Evolutionary conservation across 2,113 vertebrate genomes (phyloP), one percentile per base, ranked within the genome.

Genomic region (Thamnophis sirtalis): DNA sequence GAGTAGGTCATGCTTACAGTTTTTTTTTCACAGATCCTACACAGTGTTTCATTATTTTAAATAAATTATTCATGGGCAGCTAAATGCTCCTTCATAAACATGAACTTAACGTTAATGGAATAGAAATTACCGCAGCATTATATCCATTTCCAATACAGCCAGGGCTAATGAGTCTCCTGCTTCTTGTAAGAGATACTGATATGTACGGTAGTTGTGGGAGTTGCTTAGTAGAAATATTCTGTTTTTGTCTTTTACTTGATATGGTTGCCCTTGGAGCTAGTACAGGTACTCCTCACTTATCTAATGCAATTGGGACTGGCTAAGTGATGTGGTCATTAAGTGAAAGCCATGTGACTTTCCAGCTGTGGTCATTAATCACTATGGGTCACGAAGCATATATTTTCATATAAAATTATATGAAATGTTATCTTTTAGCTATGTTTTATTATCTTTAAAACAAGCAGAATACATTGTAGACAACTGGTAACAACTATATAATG

Each of bases 121-220:
- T 94, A 94, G 28, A 26, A 84, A 89, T 89, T 91, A 90, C 48
- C 92, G 88, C 88, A 63, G 26, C 8, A 0, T 55, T 53, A 38
- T 85, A 94, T 94, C 91, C 68, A 4, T 93, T 95, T 94, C 93
- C 49, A 50, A 80, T 68, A n/a, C 91, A 56, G 13, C 91, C 87
- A 21, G 85, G 33, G 0, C 38, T 55, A 19, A 88, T 86, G 33
- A 49, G 51, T 80, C 51, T 89, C 19, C 60, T 84, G 19, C 80
- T 33, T 1, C 2, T n/a, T 43, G 38, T n/a, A 88, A 33, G 89
- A 49, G 58, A 5, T 91, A 48, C 6, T 43, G 88, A 91, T 54
- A 73, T 19, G 28, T 9, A 0, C 28, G 84, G 73, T 88, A 84
- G 56, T 1, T 24, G 63, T 17, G 0, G 8, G 33, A 5, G 53